These are phyloP conservation scores for Penaeus indicus DNA, from an alignment of 1,140 invertebrate species.

Conservation along the genomic window DNA sequence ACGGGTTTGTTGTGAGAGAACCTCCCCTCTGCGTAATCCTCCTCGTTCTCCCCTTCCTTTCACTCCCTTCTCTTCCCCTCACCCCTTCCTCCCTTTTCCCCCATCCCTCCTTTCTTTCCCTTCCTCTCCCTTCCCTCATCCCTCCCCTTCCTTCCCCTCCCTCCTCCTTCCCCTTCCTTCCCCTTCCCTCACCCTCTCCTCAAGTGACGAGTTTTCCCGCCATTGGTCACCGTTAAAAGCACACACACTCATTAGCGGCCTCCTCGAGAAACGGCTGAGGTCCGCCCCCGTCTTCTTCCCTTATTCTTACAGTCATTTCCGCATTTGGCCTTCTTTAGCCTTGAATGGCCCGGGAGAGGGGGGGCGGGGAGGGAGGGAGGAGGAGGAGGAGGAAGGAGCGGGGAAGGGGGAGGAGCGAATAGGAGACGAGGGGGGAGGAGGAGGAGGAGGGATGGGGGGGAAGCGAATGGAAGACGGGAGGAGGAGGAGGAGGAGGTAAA, in stretches of 20 bases:
- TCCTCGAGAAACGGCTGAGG: constrained; percentile 8
- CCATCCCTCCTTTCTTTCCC: neutral
- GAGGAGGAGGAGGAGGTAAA: neutral
- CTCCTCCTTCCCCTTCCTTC: neutral
- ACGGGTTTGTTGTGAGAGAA: no score
- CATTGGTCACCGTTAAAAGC: constrained; percentile 32
- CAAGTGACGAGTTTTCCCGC: neutral
- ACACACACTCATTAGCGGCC: constrained; percentile 19
- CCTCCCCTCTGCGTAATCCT: neutral
- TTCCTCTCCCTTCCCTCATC: neutral
- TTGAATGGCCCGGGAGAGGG: neutral
- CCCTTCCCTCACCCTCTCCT: neutral
- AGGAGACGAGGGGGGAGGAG: neutral
- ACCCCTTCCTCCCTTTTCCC: neutral
- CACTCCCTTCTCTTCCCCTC: neutral
- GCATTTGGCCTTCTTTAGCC: constrained; percentile 29
- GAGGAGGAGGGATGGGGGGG: neutral
- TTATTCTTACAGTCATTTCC: constrained; percentile 33
- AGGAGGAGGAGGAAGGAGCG: neutral
- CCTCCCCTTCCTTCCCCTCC: neutral
- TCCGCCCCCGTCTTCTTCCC: constrained; percentile 21
- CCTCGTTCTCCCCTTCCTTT: neutral
- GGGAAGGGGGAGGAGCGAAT: neutral
- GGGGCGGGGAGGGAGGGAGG: neutral
- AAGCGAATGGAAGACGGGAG: neutral